Percentiles rank a stretch among this genome's conserved stretches.
phyloP scores from a whole-genome alignment of 1,140 invertebrate genomes.

The Pygmarrhopalites habei region DNA sequence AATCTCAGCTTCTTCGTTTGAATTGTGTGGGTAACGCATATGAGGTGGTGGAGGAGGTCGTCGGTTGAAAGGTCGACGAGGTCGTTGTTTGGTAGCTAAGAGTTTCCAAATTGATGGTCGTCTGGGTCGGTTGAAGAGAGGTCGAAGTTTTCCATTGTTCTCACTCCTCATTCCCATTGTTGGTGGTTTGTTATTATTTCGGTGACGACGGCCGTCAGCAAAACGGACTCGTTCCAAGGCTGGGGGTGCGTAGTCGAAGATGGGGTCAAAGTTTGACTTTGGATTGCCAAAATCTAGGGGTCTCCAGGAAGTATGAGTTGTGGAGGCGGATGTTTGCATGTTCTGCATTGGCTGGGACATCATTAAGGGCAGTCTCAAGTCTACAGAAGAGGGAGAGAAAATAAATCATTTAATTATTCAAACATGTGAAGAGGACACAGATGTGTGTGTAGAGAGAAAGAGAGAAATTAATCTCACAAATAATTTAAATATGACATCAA shows the following conservation, averaged over 20 bases:
- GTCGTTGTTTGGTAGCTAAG: conserved; percentile 23
- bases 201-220: background rate
- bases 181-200: background rate
- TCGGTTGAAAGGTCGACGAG: background rate
- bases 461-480: no score
- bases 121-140: background rate
- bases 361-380: conserved; percentile 4
- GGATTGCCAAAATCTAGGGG: conserved; percentile 32
- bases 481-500: no score
- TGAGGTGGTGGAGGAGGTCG: conserved; percentile 2
- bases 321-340: background rate
- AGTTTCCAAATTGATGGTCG: conserved; percentile 22
- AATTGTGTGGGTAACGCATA: conserved; percentile 6
- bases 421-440: no score
- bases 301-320: conserved; percentile 17
- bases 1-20: conserved; percentile 25
- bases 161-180: background rate
- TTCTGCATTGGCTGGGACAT: background rate
- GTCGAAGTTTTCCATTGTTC: conserved; percentile 6
- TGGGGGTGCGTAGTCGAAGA: conserved; percentile 36
- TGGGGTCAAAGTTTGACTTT: conserved; percentile 31
- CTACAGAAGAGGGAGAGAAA: background rate
- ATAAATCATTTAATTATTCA: background rate
- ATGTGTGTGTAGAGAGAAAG: no score
- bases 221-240: conserved; percentile 24